A percentile compares a stretch with the other conserved stretches of the same genome.
These are phyloP conservation scores for Craniophora ligustri DNA, from an alignment of 2,888 invertebrate species.

Conservation along the genomic window DNA sequence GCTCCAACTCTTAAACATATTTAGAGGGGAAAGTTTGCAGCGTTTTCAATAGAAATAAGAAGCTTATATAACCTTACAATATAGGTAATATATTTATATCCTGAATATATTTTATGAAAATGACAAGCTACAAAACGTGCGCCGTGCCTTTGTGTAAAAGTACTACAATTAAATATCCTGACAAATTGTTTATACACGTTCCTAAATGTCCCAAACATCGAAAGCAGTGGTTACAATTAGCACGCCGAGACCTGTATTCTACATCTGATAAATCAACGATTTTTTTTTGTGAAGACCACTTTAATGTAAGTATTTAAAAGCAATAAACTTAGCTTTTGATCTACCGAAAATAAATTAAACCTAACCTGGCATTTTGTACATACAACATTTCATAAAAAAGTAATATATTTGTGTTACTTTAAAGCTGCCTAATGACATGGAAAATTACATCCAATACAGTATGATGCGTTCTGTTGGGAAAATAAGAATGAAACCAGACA, in stretches of 20 bases:
- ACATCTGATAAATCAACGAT: neutral
- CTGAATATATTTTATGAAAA: neutral
- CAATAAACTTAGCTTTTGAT: no score
- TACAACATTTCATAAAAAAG: no score
- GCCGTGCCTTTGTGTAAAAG: neutral
- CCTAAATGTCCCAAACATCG: neutral
- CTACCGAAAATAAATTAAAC: no score
- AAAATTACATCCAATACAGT: conserved; percentile 9
- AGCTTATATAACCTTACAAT: no score
- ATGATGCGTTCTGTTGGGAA: conserved; percentile 9
- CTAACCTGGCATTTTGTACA: no score
- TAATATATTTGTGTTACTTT: neutral
- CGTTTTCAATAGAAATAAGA: no score
- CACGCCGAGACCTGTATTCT: neutral
- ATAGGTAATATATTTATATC: no score
- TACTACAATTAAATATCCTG: neutral
- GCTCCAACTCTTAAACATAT: no score
- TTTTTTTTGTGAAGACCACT: conserved; percentile 14
- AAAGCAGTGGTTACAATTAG: neutral
- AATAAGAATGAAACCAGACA: conserved; percentile 1
- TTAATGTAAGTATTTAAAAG: conserved; percentile 4
- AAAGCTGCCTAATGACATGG: conserved; percentile 3
- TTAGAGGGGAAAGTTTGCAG: no score
- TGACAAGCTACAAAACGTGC: neutral
- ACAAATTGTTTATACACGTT: conserved; percentile 1